Percentiles rank a stretch among this genome's conserved stretches.
Conservation (phyloP, 1,140 invertebrate species). For the Campoletis sonorensis region DNA sequence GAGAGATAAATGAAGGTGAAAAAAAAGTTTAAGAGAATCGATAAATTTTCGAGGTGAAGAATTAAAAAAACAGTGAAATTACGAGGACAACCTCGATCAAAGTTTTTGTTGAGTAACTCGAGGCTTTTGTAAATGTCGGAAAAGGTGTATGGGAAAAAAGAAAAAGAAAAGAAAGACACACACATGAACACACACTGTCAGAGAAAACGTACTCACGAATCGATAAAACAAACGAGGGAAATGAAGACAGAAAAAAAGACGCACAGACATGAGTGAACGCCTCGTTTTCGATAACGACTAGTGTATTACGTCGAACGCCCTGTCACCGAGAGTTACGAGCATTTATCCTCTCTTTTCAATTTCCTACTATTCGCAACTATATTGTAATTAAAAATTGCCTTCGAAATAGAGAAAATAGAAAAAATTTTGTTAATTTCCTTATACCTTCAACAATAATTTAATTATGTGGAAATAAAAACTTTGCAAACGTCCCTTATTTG, state of each 20-base stretch:
- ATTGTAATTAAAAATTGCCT: background rate
- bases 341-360: background rate
- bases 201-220: background rate
- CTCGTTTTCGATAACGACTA: slow-evolving; percentile 57
- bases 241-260: background rate
- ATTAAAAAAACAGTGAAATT: background rate
- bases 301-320: slow-evolving; percentile 56
- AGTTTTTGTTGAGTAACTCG: background rate
- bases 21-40: background rate
- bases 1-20: background rate
- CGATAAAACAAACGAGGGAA: slow-evolving; percentile 54
- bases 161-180: background rate
- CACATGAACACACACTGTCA: no score
- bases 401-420: no score
- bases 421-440: no score
- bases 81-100: background rate
- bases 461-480: no score
- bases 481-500: no score
- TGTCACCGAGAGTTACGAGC: slow-evolving; percentile 57
- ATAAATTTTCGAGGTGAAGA: background rate
- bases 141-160: background rate
- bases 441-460: no score
- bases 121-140: background rate
- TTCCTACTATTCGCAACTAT: background rate
- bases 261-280: slow-evolving; percentile 47